Conservation (phyloP, 2,113 vertebrate genomes). For the Cheirogaleus medius region DNA sequence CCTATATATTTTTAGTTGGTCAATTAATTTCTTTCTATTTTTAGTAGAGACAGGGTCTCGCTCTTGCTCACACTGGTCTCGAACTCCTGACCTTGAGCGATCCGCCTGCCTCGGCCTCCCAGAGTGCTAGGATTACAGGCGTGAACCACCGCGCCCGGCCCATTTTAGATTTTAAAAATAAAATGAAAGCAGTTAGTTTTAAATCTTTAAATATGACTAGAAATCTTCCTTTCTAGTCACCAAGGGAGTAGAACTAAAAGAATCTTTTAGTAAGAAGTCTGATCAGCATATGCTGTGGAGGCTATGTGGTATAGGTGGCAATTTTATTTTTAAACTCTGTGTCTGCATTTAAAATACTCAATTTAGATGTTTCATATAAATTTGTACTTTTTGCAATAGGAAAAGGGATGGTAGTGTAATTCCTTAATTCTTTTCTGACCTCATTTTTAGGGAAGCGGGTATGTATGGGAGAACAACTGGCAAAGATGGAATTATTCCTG, state of each 20-base stretch:
- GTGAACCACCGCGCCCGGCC: no score
- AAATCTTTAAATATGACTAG: neutral
- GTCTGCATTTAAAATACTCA: neutral
- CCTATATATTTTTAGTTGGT: no score
- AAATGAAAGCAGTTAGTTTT: neutral
- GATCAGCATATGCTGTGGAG: neutral
- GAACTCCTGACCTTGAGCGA: no score
- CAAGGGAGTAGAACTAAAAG: no score
- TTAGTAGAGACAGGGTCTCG: no score
- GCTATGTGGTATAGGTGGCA: neutral
- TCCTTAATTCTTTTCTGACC: neutral
- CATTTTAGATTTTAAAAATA: neutral
- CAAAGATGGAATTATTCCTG: slow-evolving; percentile 97
- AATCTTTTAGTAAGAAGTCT: neutral
- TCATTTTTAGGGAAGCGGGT: slow-evolving; percentile 91
- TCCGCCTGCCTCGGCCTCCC: no score
- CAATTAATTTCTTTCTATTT: no score
- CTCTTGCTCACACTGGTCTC: no score
- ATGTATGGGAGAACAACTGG: slow-evolving; percentile 97
- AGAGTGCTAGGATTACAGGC: no score
- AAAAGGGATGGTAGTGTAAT: neutral
- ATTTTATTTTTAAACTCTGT: neutral
- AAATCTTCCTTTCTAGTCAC: neutral
- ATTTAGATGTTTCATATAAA: neutral
- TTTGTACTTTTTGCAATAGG: neutral